Percentiles rank a stretch among this genome's conserved stretches.
Conservation (phyloP, 2,113 vertebrate species). For the Megatriorchis doriae region DNA sequence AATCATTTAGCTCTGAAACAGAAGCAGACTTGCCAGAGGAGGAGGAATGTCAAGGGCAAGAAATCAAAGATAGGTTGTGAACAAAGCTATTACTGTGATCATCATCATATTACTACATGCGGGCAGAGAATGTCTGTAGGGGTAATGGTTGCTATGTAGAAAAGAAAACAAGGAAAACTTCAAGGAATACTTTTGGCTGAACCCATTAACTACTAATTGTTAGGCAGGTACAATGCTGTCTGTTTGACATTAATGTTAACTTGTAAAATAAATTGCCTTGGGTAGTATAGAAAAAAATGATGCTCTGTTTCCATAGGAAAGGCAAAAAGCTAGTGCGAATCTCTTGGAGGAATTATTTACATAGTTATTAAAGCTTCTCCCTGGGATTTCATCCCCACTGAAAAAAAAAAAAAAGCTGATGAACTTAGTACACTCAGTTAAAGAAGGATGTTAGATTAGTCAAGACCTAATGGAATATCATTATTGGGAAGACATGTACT, state of each 20-base stretch:
- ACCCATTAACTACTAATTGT: background rate
- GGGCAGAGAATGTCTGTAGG: background rate
- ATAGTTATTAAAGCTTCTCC: background rate
- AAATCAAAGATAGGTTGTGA: slow-evolving; percentile 20
- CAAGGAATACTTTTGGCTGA: background rate
- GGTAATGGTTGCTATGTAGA: background rate
- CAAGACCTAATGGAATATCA: background rate
- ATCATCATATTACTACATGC: background rate
- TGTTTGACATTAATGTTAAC: background rate
- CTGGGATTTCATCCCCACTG: background rate
- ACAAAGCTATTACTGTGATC: background rate
- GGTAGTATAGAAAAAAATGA: background rate
- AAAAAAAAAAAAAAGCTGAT: background rate
- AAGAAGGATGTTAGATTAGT: background rate
- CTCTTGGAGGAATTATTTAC: background rate
- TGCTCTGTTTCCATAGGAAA: background rate
- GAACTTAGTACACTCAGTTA: background rate
- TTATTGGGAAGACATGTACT: background rate
- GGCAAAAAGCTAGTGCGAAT: background rate
- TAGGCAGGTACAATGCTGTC: background rate
- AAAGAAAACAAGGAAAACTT: background rate
- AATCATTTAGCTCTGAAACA: slow-evolving; percentile 18
- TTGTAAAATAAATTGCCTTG: background rate
- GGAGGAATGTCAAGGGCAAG: slow-evolving; percentile 21
- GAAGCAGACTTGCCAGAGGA: background rate